Percentiles rank a stretch among this genome's conserved stretches.
These are phyloP conservation scores for Pteria penguin DNA, from an alignment of 2,888 invertebrate genomes.

Conservation along the genomic window DNA sequence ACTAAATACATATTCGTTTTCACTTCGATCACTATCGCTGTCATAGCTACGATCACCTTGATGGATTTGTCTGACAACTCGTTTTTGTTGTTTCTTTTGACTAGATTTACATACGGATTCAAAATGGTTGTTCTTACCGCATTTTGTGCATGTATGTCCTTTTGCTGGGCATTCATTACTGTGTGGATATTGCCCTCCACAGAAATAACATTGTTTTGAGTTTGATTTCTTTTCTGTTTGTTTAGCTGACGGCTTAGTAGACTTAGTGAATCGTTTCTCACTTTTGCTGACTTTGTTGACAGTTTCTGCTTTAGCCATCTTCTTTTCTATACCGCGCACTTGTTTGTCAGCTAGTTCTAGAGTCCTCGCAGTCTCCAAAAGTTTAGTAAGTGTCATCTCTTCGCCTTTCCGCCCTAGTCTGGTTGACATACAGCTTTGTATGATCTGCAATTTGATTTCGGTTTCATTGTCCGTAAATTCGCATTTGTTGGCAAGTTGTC, in stretches of 20 bases:
- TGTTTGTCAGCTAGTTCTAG: neutral
- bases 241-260: neutral
- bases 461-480: slow-evolving; percentile 15
- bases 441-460: slow-evolving; percentile 31
- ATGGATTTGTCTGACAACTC: too few relatives aligned
- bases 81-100: neutral
- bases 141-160: slow-evolving; percentile 12
- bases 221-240: neutral
- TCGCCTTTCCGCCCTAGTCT: slow-evolving; percentile 21
- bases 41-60: too few relatives aligned
- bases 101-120: slow-evolving; percentile 11
- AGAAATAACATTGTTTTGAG: slow-evolving; percentile 18
- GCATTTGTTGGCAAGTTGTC: slow-evolving; percentile 18
- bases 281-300: neutral
- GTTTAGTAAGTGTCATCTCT: slow-evolving; percentile 2
- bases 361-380: neutral
- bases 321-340: slow-evolving; percentile 8
- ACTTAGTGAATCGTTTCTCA: neutral
- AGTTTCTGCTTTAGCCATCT: neutral
- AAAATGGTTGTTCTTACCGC: slow-evolving; percentile 28
- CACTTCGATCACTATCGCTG: too few relatives aligned
- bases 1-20: too few relatives aligned
- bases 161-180: slow-evolving; percentile 27
- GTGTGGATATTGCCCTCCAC: slow-evolving; percentile 23
- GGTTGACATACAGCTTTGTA: slow-evolving; percentile 20